Evolutionary conservation across 2,113 vertebrate species (phyloP), one percentile per base, ranked within the genome.

Genomic region (Riparia riparia): DNA sequence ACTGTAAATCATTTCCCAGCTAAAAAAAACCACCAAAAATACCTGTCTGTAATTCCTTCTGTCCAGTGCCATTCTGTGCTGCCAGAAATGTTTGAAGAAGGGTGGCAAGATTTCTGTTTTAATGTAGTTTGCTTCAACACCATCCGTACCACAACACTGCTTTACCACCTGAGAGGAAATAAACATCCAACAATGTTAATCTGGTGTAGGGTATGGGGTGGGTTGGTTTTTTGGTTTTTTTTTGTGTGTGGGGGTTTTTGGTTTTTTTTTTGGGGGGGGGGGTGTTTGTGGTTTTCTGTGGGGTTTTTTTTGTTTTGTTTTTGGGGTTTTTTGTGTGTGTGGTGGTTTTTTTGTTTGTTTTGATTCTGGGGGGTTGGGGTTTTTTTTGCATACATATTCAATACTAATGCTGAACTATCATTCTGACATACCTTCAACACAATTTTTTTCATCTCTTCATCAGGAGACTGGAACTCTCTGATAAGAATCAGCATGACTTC

Each of bases 401-500:
- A 18, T 68, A 81, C 37, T 80, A 49, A 89, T n/a, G 39, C 5
- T 63, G 37, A 65, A 41, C 28, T 47, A 28, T 25, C 14, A 37
- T 34, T 53, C 31, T 63, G 45, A 96, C 84, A 9, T 96, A 99
- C 99, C 99, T 99, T 99, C 24, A 99, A 97, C 5, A 99, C 99
- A 82, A 99, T 99, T 98, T 99, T 99, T 86, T 99, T 99, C 99
- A 99, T 99, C 94, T 99, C 99, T 98, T 99, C 99, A 80, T 99
- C 99, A 45, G 99, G 99, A 93, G 99, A 99, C 66, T 99, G 99
- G 96, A 99, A 99, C 98, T 99, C 99, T 98, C 99, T 97, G 97
- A 99, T 99, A 88, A 99, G 99, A 97, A 99, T 99, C 68, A 99
- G 89, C 99, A 99, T 99, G 96, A 99, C 99, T 98, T 99, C 99